Base-by-base conservation (phyloP, 2,888 invertebrate genomes). In the Griposia aprilina region DNA sequence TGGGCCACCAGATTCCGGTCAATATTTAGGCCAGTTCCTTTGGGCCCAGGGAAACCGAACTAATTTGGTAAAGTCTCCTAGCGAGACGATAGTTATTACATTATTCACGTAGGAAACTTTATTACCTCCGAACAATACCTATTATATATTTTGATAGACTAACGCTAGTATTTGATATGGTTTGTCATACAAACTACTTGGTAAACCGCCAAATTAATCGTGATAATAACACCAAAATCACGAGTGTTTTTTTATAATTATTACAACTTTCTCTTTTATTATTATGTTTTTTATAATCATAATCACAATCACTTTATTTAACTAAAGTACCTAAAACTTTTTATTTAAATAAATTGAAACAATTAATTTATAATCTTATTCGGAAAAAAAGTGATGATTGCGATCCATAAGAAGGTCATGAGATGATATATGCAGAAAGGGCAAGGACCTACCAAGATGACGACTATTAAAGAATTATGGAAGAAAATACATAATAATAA, bases 1-100 rank as follows among this genome's bases (percentile, higher is more conserved):
- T 17, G 26, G 50, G 26, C 5, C 7, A 50, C 41, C 13, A 7
- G 20, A 45, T 72, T 48, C 36, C 41, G 50, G 26, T 17, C n/a
- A 59, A 80, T 73, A 80, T 68, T 48, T 76, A 57, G 70, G 48
- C 2, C 62, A 55, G 30, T 2, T 63, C 57, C 65, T 66, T 52
- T 63, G 72, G 36, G 70, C 52, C 50, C 1, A 23, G 7, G 23
- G 20, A 59, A 76, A 36, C 6, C 1, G 17, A 77, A 52, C 23
- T 71, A 52, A 79, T 73, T 65, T 65, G 7, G 11, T 26, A 10
- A 52, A 50, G 10, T 48, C 17, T 59, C n/a, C 26, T 26, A n/a
- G 23, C 1, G 11, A 23, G 26, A 20, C 23, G 7, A 3, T 59
- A 15, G 57, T 45, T 57, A 74, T 50, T 80, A 48, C 68, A 57